Conservation (phyloP, 2,797 vertebrate species). For the Pangasius sanitwongsei region DNA sequence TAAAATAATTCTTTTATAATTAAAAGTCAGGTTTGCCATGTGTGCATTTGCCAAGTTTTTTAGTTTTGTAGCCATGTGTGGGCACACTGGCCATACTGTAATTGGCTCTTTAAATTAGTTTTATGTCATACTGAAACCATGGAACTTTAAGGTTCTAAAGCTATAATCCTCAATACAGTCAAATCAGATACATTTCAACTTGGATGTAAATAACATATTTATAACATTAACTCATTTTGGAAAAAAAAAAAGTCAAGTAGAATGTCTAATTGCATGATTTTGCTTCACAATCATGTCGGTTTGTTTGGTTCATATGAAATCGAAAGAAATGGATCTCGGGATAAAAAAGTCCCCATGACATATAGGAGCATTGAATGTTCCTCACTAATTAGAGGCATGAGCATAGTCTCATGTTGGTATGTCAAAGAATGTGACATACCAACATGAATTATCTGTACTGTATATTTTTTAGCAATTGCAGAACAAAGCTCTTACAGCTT, state of each 20-base stretch:
- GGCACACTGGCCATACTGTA: neutral
- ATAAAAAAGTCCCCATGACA: neutral
- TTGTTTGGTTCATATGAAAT: neutral
- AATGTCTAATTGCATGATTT: neutral
- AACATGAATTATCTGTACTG: neutral
- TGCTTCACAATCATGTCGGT: neutral
- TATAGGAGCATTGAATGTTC: neutral
- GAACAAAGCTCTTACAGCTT: neutral
- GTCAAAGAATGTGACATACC: neutral
- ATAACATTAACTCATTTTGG: too few relatives aligned
- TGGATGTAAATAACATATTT: too few relatives aligned
- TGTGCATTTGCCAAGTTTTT: too few relatives aligned
- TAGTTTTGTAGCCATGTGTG: neutral
- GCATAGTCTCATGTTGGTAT: neutral
- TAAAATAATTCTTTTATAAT: neutral
- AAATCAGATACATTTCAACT: neutral
- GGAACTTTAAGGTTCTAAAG: neutral
- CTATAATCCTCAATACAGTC: neutral
- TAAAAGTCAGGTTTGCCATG: neutral
- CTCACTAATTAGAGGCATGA: neutral
- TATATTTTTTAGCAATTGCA: neutral
- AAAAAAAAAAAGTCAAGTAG: too few relatives aligned
- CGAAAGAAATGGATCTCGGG: neutral
- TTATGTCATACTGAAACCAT: neutral
- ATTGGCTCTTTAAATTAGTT: neutral